Conservation (phyloP, 2,888 invertebrate species). For the Mesopsocus fuscifrons region DNA sequence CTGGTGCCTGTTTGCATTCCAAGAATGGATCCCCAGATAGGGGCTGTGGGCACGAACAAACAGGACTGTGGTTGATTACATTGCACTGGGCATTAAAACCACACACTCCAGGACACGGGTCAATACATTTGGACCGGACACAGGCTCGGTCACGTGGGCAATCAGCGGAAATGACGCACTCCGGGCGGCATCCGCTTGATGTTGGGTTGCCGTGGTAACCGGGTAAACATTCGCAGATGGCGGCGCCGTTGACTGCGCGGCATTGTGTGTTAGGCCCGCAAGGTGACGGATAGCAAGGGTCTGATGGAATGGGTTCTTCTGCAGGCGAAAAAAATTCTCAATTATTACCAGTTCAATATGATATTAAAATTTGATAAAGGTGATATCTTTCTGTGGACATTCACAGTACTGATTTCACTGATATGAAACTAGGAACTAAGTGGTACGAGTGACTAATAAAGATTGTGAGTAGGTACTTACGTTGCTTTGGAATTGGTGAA, state of each 20-base stretch:
- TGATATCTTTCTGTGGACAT: no score
- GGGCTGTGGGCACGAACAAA: slow-evolving; percentile 56
- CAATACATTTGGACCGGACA: slow-evolving; percentile 55
- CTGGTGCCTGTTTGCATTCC: slow-evolving; percentile 33
- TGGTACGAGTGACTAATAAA: no score
- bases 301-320: slow-evolving; percentile 15
- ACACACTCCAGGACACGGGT: slow-evolving; percentile 65
- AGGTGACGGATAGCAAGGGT: slow-evolving; percentile 40
- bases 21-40: slow-evolving; percentile 67
- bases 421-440: no score
- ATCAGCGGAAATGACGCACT: slow-evolving; percentile 65
- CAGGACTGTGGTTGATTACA: slow-evolving; percentile 67
- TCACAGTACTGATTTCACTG: no score
- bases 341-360: no score
- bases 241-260: slow-evolving; percentile 42
- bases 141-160: slow-evolving; percentile 57
- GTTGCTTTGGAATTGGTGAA: slow-evolving; percentile 20
- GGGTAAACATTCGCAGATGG: slow-evolving; percentile 49
- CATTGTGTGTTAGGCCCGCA: slow-evolving; percentile 55
- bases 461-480: slow-evolving; percentile 19
- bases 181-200: slow-evolving; percentile 54
- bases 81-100: slow-evolving; percentile 58
- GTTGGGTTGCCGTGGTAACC: slow-evolving; percentile 49
- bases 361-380: no score
- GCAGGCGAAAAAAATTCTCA: no score